Percentiles rank a stretch among this genome's conserved stretches.
phyloP scores from a whole-genome alignment of 37 sponge, comb jelly and placozoan genomes.

The Chondrilla cf. caribensis region DNA sequence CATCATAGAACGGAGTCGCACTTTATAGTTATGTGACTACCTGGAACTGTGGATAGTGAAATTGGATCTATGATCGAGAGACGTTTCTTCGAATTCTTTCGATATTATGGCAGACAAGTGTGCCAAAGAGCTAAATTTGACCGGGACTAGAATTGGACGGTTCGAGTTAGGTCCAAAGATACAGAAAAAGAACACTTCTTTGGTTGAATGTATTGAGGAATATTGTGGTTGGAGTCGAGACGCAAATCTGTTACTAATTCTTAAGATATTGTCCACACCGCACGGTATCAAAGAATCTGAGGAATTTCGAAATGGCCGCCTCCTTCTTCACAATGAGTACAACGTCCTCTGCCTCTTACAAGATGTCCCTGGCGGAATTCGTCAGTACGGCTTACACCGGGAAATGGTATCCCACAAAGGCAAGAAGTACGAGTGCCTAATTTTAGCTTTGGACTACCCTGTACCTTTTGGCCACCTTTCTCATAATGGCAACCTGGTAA shows the following conservation, averaged over 20 bases:
- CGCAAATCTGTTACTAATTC: background rate
- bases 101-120: no score
- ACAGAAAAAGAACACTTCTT: constrained; percentile 9
- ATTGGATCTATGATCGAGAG: no score
- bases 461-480: background rate
- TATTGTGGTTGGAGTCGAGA: background rate
- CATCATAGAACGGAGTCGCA: no score
- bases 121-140: no score
- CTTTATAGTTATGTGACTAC: no score
- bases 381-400: constrained; percentile 63
- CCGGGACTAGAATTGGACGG: background rate
- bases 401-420: constrained; percentile 13
- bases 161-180: constrained; percentile 2
- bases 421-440: constrained; percentile 25
- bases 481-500: constrained; percentile 28
- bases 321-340: constrained; percentile 76
- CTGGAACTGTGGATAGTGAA: no score
- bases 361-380: constrained; percentile 60
- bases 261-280: background rate
- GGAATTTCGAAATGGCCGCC: constrained; percentile 18
- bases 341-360: constrained; percentile 58
- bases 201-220: constrained; percentile 1
- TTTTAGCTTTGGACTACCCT: constrained; percentile 60
- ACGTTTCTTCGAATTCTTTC: no score
- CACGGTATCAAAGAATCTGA: background rate